These are phyloP conservation scores for Stegastes partitus DNA, from an alignment of 2,113 vertebrate species.

Conservation along the genomic window DNA sequence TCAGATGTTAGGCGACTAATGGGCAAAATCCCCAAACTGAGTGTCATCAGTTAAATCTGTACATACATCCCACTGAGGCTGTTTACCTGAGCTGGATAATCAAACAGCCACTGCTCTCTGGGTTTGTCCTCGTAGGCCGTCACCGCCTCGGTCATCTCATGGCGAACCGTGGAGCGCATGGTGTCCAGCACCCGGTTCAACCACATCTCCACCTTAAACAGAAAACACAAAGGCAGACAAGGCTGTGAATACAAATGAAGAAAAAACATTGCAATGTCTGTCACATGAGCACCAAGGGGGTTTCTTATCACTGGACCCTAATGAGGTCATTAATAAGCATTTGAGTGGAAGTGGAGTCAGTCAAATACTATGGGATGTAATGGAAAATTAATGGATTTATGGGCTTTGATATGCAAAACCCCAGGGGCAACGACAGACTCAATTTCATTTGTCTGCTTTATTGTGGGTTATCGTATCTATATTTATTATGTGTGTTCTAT, in stretches of 20 bases:
- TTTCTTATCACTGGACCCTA: slow-evolving; percentile 67
- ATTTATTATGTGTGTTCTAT: not conserved
- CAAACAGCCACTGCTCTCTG: slow-evolving; percentile 90
- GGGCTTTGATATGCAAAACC: slow-evolving; percentile 66
- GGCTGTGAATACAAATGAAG: slow-evolving; percentile 16
- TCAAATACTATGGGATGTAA: slow-evolving; percentile 67
- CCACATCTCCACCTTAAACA: slow-evolving; percentile 92
- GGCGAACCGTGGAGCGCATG: slow-evolving; percentile 91
- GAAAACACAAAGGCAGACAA: not conserved
- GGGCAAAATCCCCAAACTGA: not conserved
- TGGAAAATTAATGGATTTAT: slow-evolving; percentile 71
- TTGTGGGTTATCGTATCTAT: slow-evolving; percentile 45
- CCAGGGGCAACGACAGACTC: slow-evolving; percentile 41
- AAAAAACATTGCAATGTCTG: slow-evolving; percentile 22
- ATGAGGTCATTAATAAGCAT: slow-evolving; percentile 77
- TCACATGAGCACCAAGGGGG: slow-evolving; percentile 21
- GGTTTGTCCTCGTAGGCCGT: slow-evolving; percentile 92
- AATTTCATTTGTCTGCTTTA: slow-evolving; percentile 49
- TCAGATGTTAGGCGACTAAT: slow-evolving; percentile 17
- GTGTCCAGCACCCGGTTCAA: slow-evolving; percentile 87
- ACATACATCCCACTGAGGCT: not conserved
- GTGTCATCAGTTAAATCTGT: slow-evolving; percentile 5
- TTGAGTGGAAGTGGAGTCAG: slow-evolving; percentile 63
- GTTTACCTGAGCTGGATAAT: slow-evolving; percentile 80
- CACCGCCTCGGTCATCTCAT: slow-evolving; percentile 88